phyloP scores from a whole-genome alignment of 2,113 vertebrate genomes.

The Callionymus lyra region DNA sequence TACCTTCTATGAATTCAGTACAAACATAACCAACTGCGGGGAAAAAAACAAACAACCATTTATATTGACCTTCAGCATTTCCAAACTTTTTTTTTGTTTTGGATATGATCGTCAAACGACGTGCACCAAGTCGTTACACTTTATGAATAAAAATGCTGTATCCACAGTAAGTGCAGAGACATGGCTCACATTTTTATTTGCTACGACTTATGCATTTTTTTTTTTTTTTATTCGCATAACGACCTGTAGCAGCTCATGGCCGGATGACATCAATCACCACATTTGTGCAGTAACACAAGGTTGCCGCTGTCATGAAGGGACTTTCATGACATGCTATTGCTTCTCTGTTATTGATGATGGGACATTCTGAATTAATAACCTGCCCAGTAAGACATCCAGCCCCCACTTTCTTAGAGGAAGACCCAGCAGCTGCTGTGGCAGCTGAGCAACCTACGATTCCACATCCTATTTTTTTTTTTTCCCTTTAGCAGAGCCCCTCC shows the following conservation, averaged over 20 bases:
- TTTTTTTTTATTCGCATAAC: constrained; percentile 30
- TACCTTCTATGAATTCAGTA: neutral
- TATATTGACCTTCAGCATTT: too few relatives aligned
- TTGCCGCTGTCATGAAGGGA: constrained; percentile 35
- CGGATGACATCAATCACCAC: constrained; percentile 51
- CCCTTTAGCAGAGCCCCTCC: too few relatives aligned
- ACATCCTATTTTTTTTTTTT: too few relatives aligned
- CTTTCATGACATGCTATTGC: constrained; percentile 42
- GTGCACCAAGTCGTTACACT: too few relatives aligned
- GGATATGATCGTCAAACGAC: too few relatives aligned
- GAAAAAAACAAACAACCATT: too few relatives aligned
- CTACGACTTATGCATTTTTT: neutral
- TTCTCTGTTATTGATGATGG: constrained; percentile 52
- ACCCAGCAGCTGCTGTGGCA: constrained; percentile 34
- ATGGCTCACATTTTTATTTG: too few relatives aligned
- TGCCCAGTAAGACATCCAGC: constrained; percentile 30
- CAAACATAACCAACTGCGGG: too few relatives aligned
- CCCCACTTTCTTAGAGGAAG: constrained; percentile 14
- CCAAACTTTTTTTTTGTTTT: too few relatives aligned
- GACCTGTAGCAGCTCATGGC: constrained; percentile 36
- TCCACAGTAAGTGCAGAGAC: too few relatives aligned
- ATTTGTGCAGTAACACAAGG: constrained; percentile 38
- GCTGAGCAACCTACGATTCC: constrained; percentile 28
- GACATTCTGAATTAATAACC: constrained; percentile 53
- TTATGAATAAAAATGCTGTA: too few relatives aligned